These are phyloP conservation scores for Perca fluviatilis DNA, from an alignment of 2,113 vertebrate genomes.

Conservation along the genomic window DNA sequence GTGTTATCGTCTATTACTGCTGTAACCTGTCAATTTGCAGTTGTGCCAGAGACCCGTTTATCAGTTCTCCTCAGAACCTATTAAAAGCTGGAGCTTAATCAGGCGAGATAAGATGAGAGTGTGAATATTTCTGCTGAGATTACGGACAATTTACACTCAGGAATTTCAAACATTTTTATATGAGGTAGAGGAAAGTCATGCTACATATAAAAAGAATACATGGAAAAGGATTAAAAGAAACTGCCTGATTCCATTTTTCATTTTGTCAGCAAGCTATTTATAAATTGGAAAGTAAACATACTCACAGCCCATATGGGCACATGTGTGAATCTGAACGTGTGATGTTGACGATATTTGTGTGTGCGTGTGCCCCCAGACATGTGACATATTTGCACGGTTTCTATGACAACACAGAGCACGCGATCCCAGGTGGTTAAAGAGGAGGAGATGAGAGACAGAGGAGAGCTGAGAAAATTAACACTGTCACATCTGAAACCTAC, in stretches of 20 bases:
- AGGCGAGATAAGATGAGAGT: slow-evolving; percentile 68
- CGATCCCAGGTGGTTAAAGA: slow-evolving; percentile 53
- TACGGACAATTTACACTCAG: slow-evolving; percentile 56
- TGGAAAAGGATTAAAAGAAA: slow-evolving; percentile 17
- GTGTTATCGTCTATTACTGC: slow-evolving; percentile 81
- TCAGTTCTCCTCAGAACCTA: slow-evolving; percentile 75
- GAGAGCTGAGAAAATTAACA: slow-evolving; percentile 57
- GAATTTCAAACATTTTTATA: slow-evolving; percentile 46
- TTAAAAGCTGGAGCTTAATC: slow-evolving; percentile 76
- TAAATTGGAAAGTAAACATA: slow-evolving; percentile 45
- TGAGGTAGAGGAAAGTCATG: slow-evolving; percentile 20
- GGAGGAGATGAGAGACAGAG: slow-evolving; percentile 35
- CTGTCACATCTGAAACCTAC: slow-evolving; percentile 33
- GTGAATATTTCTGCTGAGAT: slow-evolving; percentile 68
- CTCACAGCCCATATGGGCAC: slow-evolving; percentile 31
- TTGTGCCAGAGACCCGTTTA: slow-evolving; percentile 74
- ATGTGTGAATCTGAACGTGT: slow-evolving; percentile 61
- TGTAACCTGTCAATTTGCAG: slow-evolving; percentile 81
- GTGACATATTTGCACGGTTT: slow-evolving; percentile 61
- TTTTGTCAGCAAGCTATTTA: slow-evolving; percentile 51
- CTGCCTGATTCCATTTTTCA: slow-evolving; percentile 6
- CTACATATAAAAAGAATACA: slow-evolving; percentile 42
- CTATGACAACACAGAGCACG: slow-evolving; percentile 75
- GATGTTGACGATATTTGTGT: slow-evolving; percentile 50
- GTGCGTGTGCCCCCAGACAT: slow-evolving; percentile 20